Evolutionary conservation across 2,797 vertebrate genomes (phyloP), one percentile per base, ranked within the genome.

Genomic region (Cephalopachus bancanus): DNA sequence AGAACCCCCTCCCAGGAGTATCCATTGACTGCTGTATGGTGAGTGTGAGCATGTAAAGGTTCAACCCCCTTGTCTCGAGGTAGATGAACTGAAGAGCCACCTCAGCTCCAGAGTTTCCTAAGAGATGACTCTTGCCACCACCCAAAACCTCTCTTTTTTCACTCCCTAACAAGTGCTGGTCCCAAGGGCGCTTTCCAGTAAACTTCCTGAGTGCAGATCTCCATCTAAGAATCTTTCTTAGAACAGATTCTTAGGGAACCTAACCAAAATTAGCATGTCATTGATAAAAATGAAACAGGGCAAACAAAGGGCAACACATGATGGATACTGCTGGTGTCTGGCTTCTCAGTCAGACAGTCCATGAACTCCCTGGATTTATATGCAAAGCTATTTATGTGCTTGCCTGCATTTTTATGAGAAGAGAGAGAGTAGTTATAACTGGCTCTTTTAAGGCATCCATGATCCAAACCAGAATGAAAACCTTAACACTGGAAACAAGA

Each of bases 201-300:
- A 88, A 71, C 49, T 67, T 91, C 51, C 64, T n/a, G 3, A 75
- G 81, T 17, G 51, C 11, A 65, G 26, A 84, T 30, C 15, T 76
- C 85, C 65, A 93, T 81, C 49, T 64, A 9, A 62, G 67, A 81
- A 81, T 93, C 86, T 84, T n/a, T n/a, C n/a, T n/a, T n/a, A n/a
- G n/a, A n/a, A n/a, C n/a, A n/a, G n/a, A n/a, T n/a, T 93, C 86
- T 84, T 83, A 80, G 4, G 37, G 30, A 94, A 44, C 49, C 53
- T 57, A 69, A 72, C 51, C 8, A 87, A 94, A 79, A 53, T 33
- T 14, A 71, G 71, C 72, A 81, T 1, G 30, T 75, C 89, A 92
- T 16, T 60, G 7, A 59, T 69, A 84, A 86, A 94, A 90, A 64
- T 20, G 10, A 78, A 72, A 37, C 20, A 30, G n/a, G 51, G 44